phyloP scores from a whole-genome alignment of 2,797 vertebrate genomes.

The Triplophysa bombifrons region DNA sequence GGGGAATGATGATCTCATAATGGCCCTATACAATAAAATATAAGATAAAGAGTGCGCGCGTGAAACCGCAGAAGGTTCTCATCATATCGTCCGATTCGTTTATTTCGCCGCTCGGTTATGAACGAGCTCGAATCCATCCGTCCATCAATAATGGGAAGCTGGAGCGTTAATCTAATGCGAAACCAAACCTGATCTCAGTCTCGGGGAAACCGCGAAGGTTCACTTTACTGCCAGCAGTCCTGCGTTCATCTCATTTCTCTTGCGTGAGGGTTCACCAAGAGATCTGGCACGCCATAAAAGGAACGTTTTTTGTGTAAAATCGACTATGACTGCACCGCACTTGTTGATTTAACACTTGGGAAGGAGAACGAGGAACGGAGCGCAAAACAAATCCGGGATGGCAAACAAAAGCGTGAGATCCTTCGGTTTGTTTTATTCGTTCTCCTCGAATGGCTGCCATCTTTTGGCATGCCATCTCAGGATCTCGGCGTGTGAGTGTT shows the following conservation, averaged over 20 bases:
- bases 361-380: not conserved
- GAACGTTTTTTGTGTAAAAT: not conserved
- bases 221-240: constrained; percentile 25
- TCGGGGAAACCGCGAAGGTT: constrained; percentile 34
- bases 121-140: constrained; percentile 38
- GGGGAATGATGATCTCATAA: constrained; percentile 42
- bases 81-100: constrained; percentile 34
- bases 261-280: constrained; percentile 16
- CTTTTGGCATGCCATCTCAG: constrained; percentile 35
- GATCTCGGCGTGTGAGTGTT: constrained; percentile 38
- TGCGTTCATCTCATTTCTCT: constrained; percentile 7
- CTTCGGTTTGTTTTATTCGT: constrained; percentile 28
- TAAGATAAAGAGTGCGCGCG: constrained; percentile 24
- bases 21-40: constrained; percentile 13
- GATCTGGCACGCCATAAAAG: constrained; percentile 13
- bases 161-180: constrained; percentile 28
- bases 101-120: constrained; percentile 19
- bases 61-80: constrained; percentile 32
- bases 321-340: not conserved
- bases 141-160: constrained; percentile 40
- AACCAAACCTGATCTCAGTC: constrained; percentile 36
- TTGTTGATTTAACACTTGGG: constrained; percentile 2
- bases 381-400: not conserved
- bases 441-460: constrained; percentile 29
- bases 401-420: constrained; percentile 25